A percentile compares a stretch with the other conserved stretches of the same genome.
phyloP scores from a whole-genome alignment of 2,888 invertebrate genomes.

The Drosophila kuntzei region DNA sequence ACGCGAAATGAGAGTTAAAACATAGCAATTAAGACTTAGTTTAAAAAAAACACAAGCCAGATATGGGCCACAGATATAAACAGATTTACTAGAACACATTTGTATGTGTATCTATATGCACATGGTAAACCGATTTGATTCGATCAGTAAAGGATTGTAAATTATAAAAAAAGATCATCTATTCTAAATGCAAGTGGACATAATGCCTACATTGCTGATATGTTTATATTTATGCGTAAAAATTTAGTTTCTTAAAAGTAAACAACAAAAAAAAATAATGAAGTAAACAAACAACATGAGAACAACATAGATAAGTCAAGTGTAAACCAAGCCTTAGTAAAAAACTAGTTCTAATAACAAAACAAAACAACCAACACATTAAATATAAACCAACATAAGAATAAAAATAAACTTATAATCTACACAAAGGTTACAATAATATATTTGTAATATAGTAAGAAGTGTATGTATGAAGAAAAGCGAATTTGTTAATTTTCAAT shows the following conservation, averaged over 20 bases:
- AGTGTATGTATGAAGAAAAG: conserved; percentile 35
- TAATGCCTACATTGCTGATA: conserved; percentile 30
- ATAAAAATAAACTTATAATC: conserved; percentile 45
- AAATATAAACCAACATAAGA: conserved; percentile 36
- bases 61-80: conserved; percentile 35
- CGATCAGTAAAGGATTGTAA: conserved; percentile 59
- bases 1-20: conserved; percentile 50
- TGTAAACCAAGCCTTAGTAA: conserved; percentile 77
- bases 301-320: conserved; percentile 69
- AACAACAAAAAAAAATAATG: conserved; percentile 47
- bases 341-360: conserved; percentile 71
- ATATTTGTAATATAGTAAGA: conserved; percentile 68
- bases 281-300: conserved; percentile 42
- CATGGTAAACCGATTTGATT: conserved; percentile 50
- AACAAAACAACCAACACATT: conserved; percentile 26
- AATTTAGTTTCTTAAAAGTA: conserved; percentile 60
- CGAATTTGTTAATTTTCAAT: conserved; percentile 41
- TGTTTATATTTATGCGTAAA: conserved; percentile 64
- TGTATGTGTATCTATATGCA: conserved; percentile 32
- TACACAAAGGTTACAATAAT: conserved; percentile 58
- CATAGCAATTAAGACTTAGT: conserved; percentile 48
- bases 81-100: conserved; percentile 10
- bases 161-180: conserved; percentile 56
- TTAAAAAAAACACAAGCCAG: conserved; percentile 32
- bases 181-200: conserved; percentile 47